A percentile compares a stretch with the other conserved stretches of the same genome.
phyloP scores from a whole-genome alignment of 2,888 invertebrate species.

The Pristionchus arcanus region DNA sequence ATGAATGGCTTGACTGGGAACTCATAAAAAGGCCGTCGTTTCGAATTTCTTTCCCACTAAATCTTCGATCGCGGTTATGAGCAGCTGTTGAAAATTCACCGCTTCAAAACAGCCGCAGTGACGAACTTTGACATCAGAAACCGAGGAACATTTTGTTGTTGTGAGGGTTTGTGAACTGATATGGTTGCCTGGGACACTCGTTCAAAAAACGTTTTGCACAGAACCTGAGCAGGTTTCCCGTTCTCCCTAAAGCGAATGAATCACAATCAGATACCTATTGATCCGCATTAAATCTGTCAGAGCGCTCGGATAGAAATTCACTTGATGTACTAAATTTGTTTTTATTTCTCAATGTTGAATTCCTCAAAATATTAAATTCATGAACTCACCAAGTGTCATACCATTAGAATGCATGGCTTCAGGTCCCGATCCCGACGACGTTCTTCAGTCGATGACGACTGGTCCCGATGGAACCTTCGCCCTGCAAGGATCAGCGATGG shows the following conservation, averaged over 20 bases:
- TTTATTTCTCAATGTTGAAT: too few relatives aligned
- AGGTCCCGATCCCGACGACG: conserved; percentile 73
- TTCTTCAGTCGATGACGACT: conserved; percentile 65
- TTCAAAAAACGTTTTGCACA: too few relatives aligned
- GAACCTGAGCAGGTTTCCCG: too few relatives aligned
- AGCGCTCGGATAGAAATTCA: too few relatives aligned
- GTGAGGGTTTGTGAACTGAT: neutral
- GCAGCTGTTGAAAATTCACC: conserved; percentile 31
- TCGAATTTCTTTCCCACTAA: neutral
- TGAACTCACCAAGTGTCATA: too few relatives aligned
- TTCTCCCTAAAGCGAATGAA: too few relatives aligned
- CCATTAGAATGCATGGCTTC: neutral
- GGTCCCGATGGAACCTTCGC: conserved; percentile 70
- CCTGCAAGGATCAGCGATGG: conserved; percentile 74
- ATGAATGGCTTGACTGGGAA: conserved; percentile 5
- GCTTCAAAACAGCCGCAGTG: neutral
- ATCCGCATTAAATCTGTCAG: too few relatives aligned
- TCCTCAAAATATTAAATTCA: too few relatives aligned
- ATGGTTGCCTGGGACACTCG: neutral
- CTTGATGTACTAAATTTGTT: too few relatives aligned
- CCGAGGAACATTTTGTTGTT: neutral
- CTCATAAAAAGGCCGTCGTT: neutral
- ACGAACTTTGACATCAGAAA: neutral
- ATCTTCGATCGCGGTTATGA: conserved; percentile 30
- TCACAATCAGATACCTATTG: too few relatives aligned